Evolutionary conservation across 2,888 invertebrate species (phyloP).

Genomic region (Dasypolia templi): DNA sequence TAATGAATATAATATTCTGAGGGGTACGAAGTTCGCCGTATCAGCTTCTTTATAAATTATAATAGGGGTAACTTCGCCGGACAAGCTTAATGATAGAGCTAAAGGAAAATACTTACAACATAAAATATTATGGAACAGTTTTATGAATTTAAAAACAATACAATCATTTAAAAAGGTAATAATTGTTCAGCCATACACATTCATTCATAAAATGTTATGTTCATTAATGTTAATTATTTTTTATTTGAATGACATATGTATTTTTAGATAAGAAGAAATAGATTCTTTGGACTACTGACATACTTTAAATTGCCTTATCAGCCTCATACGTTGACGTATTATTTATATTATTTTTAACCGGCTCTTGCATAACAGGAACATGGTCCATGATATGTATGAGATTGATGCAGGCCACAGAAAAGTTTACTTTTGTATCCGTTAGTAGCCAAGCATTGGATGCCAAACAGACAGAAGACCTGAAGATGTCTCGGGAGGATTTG

Average conservation of each 20-base stretch:
- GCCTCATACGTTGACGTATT: neutral
- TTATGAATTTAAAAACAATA: neutral
- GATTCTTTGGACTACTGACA: conserved; percentile 40
- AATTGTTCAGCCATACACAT: neutral
- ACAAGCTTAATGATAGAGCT: no score
- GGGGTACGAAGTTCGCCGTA: no score
- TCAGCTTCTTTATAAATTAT: no score
- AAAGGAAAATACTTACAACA: neutral
- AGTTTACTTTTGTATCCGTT: no score
- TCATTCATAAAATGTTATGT: neutral
- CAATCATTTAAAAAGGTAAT: neutral
- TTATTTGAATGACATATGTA: conserved; percentile 24
- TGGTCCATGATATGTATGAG: no score
- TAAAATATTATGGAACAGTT: neutral
- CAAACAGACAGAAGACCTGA: neutral
- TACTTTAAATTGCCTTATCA: conserved; percentile 28
- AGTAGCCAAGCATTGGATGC: neutral
- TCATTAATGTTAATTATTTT: conserved; percentile 9
- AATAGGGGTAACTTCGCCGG: no score
- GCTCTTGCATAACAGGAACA: no score
- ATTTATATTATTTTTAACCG: conserved; percentile 4
- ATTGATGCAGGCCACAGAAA: no score
- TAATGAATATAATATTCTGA: no score
- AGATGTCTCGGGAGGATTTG: neutral
- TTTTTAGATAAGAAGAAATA: conserved; percentile 43